Evolutionary conservation across 2,888 invertebrate genomes (phyloP).

Genomic region (Cryptus viduatorius): DNA sequence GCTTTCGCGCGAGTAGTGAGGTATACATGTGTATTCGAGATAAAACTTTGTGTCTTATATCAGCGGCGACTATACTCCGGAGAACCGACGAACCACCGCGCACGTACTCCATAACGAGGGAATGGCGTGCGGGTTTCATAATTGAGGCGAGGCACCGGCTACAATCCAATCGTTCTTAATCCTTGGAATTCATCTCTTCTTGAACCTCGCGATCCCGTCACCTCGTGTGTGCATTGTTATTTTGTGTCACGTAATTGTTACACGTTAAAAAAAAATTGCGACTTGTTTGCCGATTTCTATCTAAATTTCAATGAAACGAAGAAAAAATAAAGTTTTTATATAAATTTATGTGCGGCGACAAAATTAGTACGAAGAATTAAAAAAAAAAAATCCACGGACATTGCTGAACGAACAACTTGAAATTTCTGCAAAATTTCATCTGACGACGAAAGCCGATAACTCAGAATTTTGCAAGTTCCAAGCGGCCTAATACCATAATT

Average conservation of each 20-base stretch:
- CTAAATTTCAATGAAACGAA: neutral
- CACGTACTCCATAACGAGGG: constrained; percentile 82
- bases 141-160: constrained; percentile 81
- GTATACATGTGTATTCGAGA: constrained; percentile 27
- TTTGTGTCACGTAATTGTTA: constrained; percentile 17
- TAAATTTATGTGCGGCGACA: neutral
- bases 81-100: constrained; percentile 50
- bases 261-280: constrained; percentile 1
- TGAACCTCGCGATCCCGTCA: constrained; percentile 56
- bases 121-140: constrained; percentile 83
- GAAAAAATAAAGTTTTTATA: neutral
- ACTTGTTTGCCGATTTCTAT: constrained; percentile 2
- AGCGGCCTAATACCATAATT: too few relatives aligned
- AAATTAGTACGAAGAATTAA: neutral
- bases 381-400: neutral
- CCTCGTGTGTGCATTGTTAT: constrained; percentile 4
- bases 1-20: constrained; percentile 7
- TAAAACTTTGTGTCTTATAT: constrained; percentile 23
- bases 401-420: neutral
- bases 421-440: too few relatives aligned
- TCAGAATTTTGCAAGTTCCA: too few relatives aligned
- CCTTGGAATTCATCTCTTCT: constrained; percentile 81
- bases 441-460: too few relatives aligned
- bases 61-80: constrained; percentile 46
- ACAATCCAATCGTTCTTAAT: constrained; percentile 84